Percentiles rank a stretch among this genome's conserved stretches.
Evolutionary conservation across 2,113 vertebrate species (phyloP).

Genomic region (Vulpes vulpes): DNA sequence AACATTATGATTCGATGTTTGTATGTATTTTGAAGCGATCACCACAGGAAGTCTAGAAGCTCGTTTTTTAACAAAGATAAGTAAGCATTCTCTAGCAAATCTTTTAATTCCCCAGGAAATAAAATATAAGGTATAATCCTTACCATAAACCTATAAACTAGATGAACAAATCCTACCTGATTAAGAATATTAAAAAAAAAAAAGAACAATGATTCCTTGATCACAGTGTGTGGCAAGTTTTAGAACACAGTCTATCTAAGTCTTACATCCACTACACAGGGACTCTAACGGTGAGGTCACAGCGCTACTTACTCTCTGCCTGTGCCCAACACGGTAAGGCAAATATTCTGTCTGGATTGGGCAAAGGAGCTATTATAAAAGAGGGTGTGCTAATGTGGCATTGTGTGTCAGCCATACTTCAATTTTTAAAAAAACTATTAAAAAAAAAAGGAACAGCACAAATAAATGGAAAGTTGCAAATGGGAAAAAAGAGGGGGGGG

Average conservation of each 20-base stretch:
- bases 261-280: rapidly evolving
- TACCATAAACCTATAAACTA: not conserved
- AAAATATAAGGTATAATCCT: not conserved
- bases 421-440: not conserved
- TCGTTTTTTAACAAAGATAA: not conserved
- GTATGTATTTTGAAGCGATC: not conserved
- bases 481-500: not conserved
- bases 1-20: not conserved
- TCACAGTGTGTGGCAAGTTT: not conserved
- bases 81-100: not conserved
- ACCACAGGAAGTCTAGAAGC: not conserved
- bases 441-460: not conserved
- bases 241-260: not conserved
- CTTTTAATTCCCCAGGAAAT: not conserved
- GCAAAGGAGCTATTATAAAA: not conserved
- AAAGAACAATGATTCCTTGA: not conserved
- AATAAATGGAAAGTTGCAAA: not conserved
- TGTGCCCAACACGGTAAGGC: not conserved
- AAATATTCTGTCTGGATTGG: not conserved
- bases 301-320: not conserved
- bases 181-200: not conserved
- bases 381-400: not conserved
- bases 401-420: not conserved
- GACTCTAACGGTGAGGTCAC: not conserved
- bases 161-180: not conserved